Evolutionary conservation across 2,888 invertebrate species (phyloP), one percentile per base, ranked within the genome.

Genomic region (Parnassius apollo): DNA sequence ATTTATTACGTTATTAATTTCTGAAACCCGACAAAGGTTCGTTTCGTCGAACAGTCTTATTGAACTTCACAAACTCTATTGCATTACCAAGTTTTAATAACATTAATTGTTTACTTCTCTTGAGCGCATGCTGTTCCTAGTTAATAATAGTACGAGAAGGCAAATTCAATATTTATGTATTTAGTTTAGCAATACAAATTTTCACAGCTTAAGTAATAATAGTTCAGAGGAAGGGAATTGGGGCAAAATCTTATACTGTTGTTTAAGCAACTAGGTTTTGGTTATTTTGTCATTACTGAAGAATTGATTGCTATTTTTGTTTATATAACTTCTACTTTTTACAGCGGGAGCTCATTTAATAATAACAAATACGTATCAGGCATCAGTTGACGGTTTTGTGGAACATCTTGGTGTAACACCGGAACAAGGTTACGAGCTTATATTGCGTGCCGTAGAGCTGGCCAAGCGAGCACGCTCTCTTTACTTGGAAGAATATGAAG

Each of bases 301-400:
- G 74, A 69, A 73, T 75, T 73, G 72, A 74, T 76, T 72, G 65
- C 74, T 71, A 71, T 44, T 44, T 22, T 2, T 42, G 42, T 51
- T 10, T 11, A 35, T 44, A 42, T 53, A 12, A 44, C 7, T n/a
- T 49, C 8, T 13, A 50, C 48, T 42, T 8, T 46, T 53, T 22
- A 44, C 90, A 94, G 97, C 96, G 78, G 98, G 98, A 22, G 95
- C 98, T 50, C 95, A 98, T 77, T 88, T 98, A 65, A 95, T 98
- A 73, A 94, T 96, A 77, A 98, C 98, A 49, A 96, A 96, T 76
- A 97, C 97, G 52, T 98, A 98, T 86, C 98, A 98, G 89, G 96
- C 97, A 7, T 96, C 95, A 60, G 91, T 96, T 62, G 94, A 93
- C 59, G 95, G 97, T 8, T 96, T 97, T 79, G 90, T 93, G 75